These are phyloP conservation scores for Ceratitis capitata DNA, from an alignment of 1,140 invertebrate genomes.

Conservation along the genomic window DNA sequence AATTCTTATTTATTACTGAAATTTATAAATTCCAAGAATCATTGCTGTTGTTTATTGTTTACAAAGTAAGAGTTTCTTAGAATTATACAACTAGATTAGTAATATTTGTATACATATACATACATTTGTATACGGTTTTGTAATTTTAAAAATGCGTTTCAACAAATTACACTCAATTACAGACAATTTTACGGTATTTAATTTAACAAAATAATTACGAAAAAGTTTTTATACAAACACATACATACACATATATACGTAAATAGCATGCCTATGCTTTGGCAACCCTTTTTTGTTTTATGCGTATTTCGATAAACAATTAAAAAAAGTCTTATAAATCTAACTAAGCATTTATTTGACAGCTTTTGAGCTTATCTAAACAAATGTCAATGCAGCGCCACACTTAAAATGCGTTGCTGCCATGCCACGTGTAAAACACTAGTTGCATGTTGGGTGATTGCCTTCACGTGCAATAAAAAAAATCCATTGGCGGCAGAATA, in stretches of 20 bases:
- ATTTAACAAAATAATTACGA: not conserved
- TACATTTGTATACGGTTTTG: not conserved
- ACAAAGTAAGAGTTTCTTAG: not conserved
- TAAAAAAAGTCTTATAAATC: not conserved
- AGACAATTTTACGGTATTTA: not conserved
- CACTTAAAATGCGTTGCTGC: not conserved
- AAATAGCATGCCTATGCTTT: not conserved
- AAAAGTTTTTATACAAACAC: not conserved
- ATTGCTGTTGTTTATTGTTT: not conserved
- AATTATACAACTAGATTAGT: not conserved
- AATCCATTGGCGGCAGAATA: not conserved
- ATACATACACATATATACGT: not conserved
- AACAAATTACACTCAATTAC: not conserved
- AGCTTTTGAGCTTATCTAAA: slow-evolving; percentile 21
- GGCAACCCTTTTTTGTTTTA: not conserved
- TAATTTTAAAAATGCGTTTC: not conserved
- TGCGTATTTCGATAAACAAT: not conserved
- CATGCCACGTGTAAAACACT: not conserved
- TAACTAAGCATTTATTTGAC: not conserved
- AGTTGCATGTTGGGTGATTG: not conserved
- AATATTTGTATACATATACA: not conserved
- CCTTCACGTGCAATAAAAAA: not conserved
- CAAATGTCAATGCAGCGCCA: slow-evolving; percentile 19
- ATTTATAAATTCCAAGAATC: not conserved
- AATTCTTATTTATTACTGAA: not conserved